Evolutionary conservation across 2,888 invertebrate species (phyloP).

Genomic region (Drosophila gaucha): DNA sequence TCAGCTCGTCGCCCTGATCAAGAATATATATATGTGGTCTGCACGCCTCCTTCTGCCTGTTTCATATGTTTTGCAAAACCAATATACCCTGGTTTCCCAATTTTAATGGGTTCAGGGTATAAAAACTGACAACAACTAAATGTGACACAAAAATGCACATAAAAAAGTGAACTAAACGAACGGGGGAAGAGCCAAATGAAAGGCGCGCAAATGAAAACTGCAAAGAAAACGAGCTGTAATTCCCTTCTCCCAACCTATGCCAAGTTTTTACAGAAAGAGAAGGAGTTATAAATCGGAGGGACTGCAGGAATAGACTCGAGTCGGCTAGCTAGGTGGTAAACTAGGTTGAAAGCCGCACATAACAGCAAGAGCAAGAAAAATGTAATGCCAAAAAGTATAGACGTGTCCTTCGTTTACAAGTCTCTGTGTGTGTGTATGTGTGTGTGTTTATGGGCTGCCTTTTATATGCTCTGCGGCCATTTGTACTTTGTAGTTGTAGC

Average conservation of each 20-base stretch:
- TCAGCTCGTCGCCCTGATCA: no score
- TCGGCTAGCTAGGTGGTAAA: constrained; percentile 38
- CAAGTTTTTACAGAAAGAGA: constrained; percentile 17
- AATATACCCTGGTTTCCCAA: no score
- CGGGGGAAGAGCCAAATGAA: constrained; percentile 31
- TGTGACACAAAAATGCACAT: constrained; percentile 68
- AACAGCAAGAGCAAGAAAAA: constrained; percentile 38
- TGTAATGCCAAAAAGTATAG: constrained; percentile 56
- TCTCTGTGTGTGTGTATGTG: not conserved
- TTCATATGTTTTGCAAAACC: no score
- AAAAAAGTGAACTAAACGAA: constrained; percentile 54
- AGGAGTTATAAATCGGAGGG: constrained; percentile 1
- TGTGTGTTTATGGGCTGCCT: constrained; percentile 41
- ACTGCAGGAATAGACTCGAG: not conserved
- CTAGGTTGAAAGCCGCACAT: constrained; percentile 62
- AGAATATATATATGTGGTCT: no score
- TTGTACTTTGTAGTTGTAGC: constrained; percentile 61
- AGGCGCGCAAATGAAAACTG: constrained; percentile 46
- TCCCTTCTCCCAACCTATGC: not conserved
- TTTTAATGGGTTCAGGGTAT: no score
- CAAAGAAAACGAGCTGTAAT: constrained; percentile 25
- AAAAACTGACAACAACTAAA: constrained; percentile 67
- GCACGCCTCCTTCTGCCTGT: no score
- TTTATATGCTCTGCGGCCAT: constrained; percentile 64
- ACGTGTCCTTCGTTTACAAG: constrained; percentile 16